Evolutionary conservation across 2,888 invertebrate species (phyloP).

Genomic region (Nephrotoma guestfalica): DNA sequence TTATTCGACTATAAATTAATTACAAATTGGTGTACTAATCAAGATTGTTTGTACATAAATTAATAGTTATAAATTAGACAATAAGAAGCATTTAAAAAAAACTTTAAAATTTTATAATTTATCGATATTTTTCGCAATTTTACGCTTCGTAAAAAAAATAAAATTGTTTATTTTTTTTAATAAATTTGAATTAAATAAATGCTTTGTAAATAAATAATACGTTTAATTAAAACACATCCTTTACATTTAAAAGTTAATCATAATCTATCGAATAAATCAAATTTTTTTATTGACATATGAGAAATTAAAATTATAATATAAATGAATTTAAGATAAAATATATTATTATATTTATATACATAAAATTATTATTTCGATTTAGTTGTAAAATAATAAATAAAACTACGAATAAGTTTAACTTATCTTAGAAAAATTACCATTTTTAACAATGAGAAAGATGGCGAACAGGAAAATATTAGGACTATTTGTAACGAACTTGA

Average conservation of each 20-base stretch:
- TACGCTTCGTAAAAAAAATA: background rate
- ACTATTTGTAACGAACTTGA: background rate
- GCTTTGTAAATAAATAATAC: background rate
- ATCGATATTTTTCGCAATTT: background rate
- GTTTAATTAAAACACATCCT: background rate
- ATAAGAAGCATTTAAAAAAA: background rate
- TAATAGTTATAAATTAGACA: background rate
- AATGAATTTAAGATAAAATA: background rate
- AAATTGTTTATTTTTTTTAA: background rate
- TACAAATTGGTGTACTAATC: background rate
- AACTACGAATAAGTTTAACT: background rate
- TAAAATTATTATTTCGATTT: background rate
- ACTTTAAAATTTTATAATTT: background rate
- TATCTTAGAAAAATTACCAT: background rate
- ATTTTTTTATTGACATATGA: background rate
- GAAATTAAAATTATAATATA: background rate
- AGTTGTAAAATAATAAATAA: background rate
- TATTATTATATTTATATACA: background rate
- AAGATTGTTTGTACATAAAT: background rate
- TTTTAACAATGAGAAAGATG: background rate
- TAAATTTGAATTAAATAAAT: background rate
- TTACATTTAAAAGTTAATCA: background rate
- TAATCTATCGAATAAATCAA: background rate
- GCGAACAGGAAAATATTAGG: background rate
- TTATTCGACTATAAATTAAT: background rate